A percentile compares a stretch with the other conserved stretches of the same genome.
These are phyloP conservation scores for Bugula neritina DNA, from an alignment of 2,888 invertebrate species.

Conservation along the genomic window DNA sequence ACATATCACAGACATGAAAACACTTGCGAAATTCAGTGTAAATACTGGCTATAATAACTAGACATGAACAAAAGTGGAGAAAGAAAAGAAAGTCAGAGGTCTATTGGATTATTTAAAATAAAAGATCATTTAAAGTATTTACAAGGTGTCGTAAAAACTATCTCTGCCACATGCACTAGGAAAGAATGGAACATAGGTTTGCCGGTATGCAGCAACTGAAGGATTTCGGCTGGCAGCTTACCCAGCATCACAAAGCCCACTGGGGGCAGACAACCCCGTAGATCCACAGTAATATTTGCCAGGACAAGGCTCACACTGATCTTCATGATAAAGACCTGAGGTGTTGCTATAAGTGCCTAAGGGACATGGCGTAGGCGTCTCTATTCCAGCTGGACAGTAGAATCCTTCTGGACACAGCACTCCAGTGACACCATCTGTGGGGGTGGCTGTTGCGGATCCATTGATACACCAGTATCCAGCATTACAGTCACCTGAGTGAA, in stretches of 20 bases:
- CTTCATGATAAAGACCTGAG: slow-evolving; percentile 35
- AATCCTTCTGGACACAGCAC: slow-evolving; percentile 41
- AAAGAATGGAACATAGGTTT: too few species aligned
- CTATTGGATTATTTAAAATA: too few species aligned
- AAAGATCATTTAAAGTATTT: too few species aligned
- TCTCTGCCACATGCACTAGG: too few species aligned
- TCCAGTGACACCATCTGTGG: slow-evolving; percentile 43
- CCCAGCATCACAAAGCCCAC: slow-evolving; percentile 41
- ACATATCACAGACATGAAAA: too few species aligned
- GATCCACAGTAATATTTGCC: slow-evolving; percentile 41
- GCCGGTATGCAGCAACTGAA: too few species aligned
- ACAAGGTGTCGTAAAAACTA: too few species aligned
- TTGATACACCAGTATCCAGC: slow-evolving; percentile 43
- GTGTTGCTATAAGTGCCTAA: slow-evolving; percentile 35
- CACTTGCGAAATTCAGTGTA: too few species aligned
- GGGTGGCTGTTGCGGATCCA: slow-evolving; percentile 41
- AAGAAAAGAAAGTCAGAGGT: too few species aligned
- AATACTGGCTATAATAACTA: too few species aligned
- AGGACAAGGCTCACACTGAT: slow-evolving; percentile 32
- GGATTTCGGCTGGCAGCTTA: too few species aligned
- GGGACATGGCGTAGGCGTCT: slow-evolving; percentile 38
- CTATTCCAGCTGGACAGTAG: slow-evolving; percentile 41
- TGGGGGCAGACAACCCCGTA: slow-evolving; percentile 40
- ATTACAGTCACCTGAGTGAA: slow-evolving; percentile 36
- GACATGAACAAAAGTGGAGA: too few species aligned